Evolutionary conservation across 92 coral and sea anemone genomes (phyloP).

Genomic region (Palythoa caribaeorum): DNA sequence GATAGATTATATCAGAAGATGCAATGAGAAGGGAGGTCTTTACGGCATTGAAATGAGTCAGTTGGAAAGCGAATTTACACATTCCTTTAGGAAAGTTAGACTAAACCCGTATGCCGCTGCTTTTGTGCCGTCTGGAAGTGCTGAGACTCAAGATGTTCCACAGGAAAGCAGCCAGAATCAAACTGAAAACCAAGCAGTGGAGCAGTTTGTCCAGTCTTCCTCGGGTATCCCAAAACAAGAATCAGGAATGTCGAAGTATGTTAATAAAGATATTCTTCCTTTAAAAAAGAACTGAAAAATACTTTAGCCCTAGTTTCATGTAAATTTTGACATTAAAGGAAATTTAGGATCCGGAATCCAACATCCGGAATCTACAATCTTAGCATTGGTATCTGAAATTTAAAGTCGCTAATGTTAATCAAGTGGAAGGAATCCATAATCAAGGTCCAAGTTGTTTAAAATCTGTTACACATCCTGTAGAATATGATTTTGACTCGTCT

Average conservation of each 20-base stretch:
- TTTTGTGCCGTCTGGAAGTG: not conserved
- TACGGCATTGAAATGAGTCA: conserved; percentile 70
- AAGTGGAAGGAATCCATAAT: too few relatives aligned
- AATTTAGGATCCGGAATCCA: too few relatives aligned
- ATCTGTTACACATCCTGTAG: too few relatives aligned
- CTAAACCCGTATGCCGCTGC: not conserved
- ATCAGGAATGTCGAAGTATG: not conserved
- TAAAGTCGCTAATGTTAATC: too few relatives aligned
- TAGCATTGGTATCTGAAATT: too few relatives aligned
- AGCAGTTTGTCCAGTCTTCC: not conserved
- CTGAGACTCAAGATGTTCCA: not conserved
- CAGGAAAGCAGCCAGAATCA: not conserved
- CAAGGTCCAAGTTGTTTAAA: too few relatives aligned
- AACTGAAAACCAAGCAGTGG: not conserved
- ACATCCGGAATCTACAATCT: too few relatives aligned
- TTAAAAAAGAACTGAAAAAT: not conserved
- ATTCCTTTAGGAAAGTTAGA: not conserved
- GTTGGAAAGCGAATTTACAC: conserved; percentile 31
- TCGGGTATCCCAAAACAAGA: not conserved
- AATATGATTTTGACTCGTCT: too few relatives aligned
- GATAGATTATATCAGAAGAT: conserved; percentile 82
- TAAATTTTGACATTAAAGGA: too few relatives aligned
- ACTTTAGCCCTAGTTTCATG: too few relatives aligned
- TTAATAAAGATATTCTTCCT: not conserved
- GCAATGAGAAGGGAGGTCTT: conserved; percentile 63